These are phyloP conservation scores for Poeciliopsis presidionis DNA, from an alignment of 2,797 vertebrate genomes.

Conservation along the genomic window DNA sequence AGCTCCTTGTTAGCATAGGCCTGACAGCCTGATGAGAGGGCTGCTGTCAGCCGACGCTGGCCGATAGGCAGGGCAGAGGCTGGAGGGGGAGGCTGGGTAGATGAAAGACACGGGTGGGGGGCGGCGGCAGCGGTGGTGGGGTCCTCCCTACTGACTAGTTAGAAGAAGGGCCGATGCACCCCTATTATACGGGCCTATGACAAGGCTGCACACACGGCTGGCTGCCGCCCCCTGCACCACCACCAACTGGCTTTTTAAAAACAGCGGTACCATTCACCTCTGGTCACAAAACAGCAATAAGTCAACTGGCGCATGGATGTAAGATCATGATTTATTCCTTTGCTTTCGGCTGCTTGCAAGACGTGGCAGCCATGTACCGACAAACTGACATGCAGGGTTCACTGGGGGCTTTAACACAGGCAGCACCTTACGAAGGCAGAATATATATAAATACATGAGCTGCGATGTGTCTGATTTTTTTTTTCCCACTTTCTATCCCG, in stretches of 20 bases:
- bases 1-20: slow-evolving; percentile 93
- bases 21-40: slow-evolving; percentile 95
- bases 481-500: slow-evolving; percentile 45
- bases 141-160: slow-evolving; percentile 96
- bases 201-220: slow-evolving; percentile 92
- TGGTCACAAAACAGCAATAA: slow-evolving; percentile 93
- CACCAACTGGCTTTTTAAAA: slow-evolving; percentile 77
- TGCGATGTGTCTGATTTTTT: slow-evolving; percentile 13
- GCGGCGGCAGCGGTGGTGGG: slow-evolving; percentile 42
- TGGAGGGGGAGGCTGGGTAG: slow-evolving; percentile 70
- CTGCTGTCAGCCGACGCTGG: slow-evolving; percentile 88
- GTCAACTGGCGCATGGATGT: slow-evolving; percentile 93
- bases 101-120: slow-evolving; percentile 68
- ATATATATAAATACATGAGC: slow-evolving; percentile 8
- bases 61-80: slow-evolving; percentile 70
- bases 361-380: slow-evolving; percentile 80
- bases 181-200: slow-evolving; percentile 95
- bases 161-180: slow-evolving; percentile 87
- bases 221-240: slow-evolving; percentile 74
- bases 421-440: slow-evolving; percentile 85
- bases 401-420: slow-evolving; percentile 80
- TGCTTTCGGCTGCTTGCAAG: slow-evolving; percentile 84
- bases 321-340: slow-evolving; percentile 96
- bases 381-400: slow-evolving; percentile 84
- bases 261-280: slow-evolving; percentile 87